Conservation (phyloP, 1,140 invertebrate species). For the Magallana gigas region DNA sequence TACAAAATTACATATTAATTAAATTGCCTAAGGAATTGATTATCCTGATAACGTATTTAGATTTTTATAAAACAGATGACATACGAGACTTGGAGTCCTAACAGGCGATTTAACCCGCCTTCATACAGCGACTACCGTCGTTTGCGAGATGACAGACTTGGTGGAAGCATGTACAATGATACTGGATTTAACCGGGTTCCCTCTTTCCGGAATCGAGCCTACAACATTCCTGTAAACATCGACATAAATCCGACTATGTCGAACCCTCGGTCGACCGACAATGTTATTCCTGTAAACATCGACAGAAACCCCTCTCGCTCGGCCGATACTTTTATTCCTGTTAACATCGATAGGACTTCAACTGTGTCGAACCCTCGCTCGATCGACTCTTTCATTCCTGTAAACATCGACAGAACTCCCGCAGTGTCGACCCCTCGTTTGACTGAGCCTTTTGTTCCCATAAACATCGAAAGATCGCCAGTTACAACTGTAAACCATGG, state of each 20-base stretch:
- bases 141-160: not conserved
- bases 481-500: too few species aligned
- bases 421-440: not conserved
- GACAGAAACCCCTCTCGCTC: too few species aligned
- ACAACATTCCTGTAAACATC: not conserved
- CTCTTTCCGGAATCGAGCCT: not conserved
- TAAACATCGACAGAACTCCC: not conserved
- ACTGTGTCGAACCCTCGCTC: too few species aligned
- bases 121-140: not conserved
- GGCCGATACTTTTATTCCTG: too few species aligned
- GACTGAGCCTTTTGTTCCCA: not conserved
- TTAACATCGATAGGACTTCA: too few species aligned
- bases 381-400: not conserved
- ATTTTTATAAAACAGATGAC: not conserved
- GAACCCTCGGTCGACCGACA: too few species aligned
- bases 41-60: too few species aligned
- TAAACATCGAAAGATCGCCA: too few species aligned
- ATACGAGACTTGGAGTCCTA: not conserved
- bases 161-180: not conserved
- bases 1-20: too few species aligned
- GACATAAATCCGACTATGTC: too few species aligned
- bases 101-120: not conserved
- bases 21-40: too few species aligned
- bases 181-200: not conserved
- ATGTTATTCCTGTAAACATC: too few species aligned